Percentiles rank a stretch among this genome's conserved stretches.
phyloP scores from a whole-genome alignment of 2,113 vertebrate genomes.

The Odobenus rosmarus region DNA sequence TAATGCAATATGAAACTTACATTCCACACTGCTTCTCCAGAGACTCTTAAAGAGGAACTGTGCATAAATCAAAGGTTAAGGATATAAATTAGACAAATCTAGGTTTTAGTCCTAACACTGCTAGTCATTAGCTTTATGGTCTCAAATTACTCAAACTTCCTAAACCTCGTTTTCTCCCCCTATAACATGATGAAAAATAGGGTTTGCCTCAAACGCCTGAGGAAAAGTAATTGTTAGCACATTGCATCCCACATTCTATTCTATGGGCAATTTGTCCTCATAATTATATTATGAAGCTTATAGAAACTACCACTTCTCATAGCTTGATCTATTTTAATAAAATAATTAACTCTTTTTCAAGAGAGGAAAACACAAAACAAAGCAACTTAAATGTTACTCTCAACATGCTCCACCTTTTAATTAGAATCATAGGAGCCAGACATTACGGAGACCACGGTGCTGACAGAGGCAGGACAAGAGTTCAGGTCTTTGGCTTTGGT shows the following conservation, averaged over 20 bases:
- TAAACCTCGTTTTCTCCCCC: background rate
- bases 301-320: slow-evolving; percentile 4
- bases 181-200: background rate
- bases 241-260: background rate
- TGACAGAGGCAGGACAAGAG: background rate
- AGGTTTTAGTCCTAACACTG: background rate
- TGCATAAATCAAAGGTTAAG: background rate
- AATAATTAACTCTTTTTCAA: slow-evolving; percentile 16
- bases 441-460: background rate
- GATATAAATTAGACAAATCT: background rate
- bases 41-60: background rate
- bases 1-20: background rate
- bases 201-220: background rate
- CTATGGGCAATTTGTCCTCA: background rate
- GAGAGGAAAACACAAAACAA: slow-evolving; percentile 13
- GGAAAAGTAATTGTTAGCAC: background rate
- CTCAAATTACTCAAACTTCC: background rate
- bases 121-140: background rate
- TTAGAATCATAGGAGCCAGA: background rate
- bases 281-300: slow-evolving; percentile 2
- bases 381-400: background rate
- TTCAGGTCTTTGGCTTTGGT: background rate
- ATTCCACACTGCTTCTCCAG: background rate
- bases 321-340: background rate
- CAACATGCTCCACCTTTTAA: background rate